These are phyloP conservation scores for Carlito syrichta DNA, from an alignment of 2,113 vertebrate genomes.

Conservation along the genomic window DNA sequence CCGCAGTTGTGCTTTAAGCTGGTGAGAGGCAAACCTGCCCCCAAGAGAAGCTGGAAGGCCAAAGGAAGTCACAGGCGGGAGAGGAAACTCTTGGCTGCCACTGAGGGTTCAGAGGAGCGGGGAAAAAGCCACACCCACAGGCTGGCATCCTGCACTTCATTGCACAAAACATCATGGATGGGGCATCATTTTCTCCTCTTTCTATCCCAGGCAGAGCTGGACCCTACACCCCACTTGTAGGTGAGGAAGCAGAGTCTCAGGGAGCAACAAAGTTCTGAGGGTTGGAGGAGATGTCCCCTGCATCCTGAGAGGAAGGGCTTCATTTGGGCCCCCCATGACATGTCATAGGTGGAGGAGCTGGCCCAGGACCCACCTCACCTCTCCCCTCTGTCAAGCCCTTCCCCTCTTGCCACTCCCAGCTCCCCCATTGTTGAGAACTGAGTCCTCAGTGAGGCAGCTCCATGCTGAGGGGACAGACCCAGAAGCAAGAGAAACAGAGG, in stretches of 20 bases:
- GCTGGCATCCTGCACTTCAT: not conserved
- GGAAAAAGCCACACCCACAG: not conserved
- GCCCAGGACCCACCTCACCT: not conserved
- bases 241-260: not conserved
- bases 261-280: not conserved
- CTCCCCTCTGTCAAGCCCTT: not conserved
- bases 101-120: not conserved
- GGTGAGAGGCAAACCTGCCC: not conserved
- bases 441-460: not conserved
- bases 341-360: rapidly evolving
- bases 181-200: not conserved
- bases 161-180: not conserved
- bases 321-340: not conserved
- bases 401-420: not conserved
- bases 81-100: not conserved
- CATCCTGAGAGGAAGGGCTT: not conserved
- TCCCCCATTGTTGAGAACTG: not conserved
- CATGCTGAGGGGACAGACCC: rapidly evolving
- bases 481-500: not conserved
- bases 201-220: not conserved
- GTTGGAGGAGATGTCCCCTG: not conserved
- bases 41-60: not conserved
- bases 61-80: not conserved
- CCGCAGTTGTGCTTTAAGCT: not conserved
- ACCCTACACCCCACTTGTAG: not conserved